A percentile compares a stretch with the other conserved stretches of the same genome.
Conservation (phyloP, 2,888 invertebrate genomes). For the Corythucha ciliata region DNA sequence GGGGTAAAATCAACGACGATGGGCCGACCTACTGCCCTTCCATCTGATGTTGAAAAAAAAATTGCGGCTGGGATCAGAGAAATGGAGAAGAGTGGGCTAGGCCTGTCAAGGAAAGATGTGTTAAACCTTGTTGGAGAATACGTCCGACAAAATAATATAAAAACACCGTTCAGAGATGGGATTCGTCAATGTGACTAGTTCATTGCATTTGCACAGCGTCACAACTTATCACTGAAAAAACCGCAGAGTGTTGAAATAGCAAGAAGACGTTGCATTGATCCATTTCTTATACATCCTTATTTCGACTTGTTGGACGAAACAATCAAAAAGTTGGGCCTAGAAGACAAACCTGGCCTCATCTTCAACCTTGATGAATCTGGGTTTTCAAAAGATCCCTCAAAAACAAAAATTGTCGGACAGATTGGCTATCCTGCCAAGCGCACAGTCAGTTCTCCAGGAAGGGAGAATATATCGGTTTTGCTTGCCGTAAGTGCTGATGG, state of each 20-base stretch:
- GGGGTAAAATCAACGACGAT: conserved; percentile 3
- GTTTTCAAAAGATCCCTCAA: conserved; percentile 32
- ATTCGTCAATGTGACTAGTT: conserved; percentile 36
- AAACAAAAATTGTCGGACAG: conserved; percentile 29
- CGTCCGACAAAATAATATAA: conserved; percentile 33
- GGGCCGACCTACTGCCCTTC: conserved; percentile 9
- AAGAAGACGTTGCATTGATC: conserved; percentile 35
- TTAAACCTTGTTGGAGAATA: conserved; percentile 36
- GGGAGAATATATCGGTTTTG: conserved; percentile 38
- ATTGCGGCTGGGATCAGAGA: conserved; percentile 26
- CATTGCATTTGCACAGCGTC: conserved; percentile 35
- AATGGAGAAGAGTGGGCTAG: conserved; percentile 39
- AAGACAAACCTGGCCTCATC: too few relatives aligned
- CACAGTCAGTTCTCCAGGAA: conserved; percentile 36
- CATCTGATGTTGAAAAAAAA: conserved; percentile 8
- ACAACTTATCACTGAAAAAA: conserved; percentile 39
- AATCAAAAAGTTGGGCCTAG: not conserved
- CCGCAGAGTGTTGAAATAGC: conserved; percentile 39
- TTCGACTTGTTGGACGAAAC: conserved; percentile 15
- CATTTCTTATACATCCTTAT: conserved; percentile 37
- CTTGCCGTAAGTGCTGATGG: conserved; percentile 28
- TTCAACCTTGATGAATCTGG: conserved; percentile 36
- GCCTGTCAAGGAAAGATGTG: conserved; percentile 38
- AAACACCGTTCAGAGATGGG: conserved; percentile 37
- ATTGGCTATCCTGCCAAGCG: conserved; percentile 16